phyloP scores from a whole-genome alignment of 2,888 invertebrate genomes.

The Drosophila aldrichi region DNA sequence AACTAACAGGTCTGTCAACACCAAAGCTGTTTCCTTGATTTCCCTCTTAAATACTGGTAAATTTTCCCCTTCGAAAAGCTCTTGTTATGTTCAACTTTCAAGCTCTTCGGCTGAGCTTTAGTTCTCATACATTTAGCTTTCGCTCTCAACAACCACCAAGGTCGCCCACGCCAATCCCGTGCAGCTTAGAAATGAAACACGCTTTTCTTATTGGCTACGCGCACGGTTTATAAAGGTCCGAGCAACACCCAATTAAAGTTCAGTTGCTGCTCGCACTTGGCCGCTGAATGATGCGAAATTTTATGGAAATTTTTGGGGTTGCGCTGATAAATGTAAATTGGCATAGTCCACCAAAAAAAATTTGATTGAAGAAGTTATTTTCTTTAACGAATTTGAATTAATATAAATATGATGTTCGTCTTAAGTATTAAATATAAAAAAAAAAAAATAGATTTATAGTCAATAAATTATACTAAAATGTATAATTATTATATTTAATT shows the following conservation, averaged over 20 bases:
- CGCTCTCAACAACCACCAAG: constrained; percentile 28
- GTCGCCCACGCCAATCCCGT: constrained; percentile 43
- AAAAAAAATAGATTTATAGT: too few species aligned
- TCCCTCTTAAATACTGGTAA: constrained; percentile 51
- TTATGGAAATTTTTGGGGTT: constrained; percentile 7
- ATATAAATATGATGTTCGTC: too few species aligned
- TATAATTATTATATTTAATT: background rate
- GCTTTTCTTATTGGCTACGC: constrained; percentile 61
- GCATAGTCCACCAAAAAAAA: background rate
- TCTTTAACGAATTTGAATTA: too few species aligned
- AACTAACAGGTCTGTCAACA: background rate
- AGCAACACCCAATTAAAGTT: constrained; percentile 66
- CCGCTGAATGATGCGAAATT: constrained; percentile 26
- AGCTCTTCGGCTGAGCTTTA: constrained; percentile 48
- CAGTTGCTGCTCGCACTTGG: constrained; percentile 47
- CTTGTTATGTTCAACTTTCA: constrained; percentile 28
- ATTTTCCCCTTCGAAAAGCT: constrained; percentile 49
- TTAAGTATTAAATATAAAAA: too few species aligned
- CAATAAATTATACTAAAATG: too few species aligned
- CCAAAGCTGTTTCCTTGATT: constrained; percentile 14
- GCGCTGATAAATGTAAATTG: background rate
- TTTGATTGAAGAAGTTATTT: too few species aligned
- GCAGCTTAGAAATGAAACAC: constrained; percentile 35
- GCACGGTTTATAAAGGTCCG: constrained; percentile 60
- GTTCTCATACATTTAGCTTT: constrained; percentile 29